Conservation (phyloP, 2,113 vertebrate genomes). For the Stegostoma tigrinum region DNA sequence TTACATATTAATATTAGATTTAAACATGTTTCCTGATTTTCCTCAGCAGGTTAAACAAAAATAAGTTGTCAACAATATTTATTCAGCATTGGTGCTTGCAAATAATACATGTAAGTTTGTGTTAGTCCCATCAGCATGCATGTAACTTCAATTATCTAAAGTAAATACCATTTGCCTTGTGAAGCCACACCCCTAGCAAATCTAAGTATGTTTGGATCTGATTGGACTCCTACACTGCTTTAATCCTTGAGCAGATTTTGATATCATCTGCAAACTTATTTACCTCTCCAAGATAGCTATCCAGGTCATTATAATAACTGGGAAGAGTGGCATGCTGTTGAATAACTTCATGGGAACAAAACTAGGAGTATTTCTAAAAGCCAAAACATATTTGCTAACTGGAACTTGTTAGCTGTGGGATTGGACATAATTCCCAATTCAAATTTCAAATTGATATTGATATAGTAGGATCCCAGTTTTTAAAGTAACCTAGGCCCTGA, state of each 20-base stretch:
- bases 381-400: not conserved
- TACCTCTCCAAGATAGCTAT: not conserved
- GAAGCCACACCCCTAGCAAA: not conserved
- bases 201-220: not conserved
- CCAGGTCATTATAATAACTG: not conserved
- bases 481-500: not conserved
- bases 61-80: not conserved
- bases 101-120: not conserved
- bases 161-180: not conserved
- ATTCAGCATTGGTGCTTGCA: not conserved
- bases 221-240: not conserved
- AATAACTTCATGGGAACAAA: not conserved
- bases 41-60: not conserved
- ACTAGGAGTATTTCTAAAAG: not conserved
- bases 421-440: not conserved
- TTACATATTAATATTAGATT: not conserved
- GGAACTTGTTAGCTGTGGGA: not conserved
- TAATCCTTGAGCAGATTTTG: not conserved
- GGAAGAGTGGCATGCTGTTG: not conserved
- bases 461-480: not conserved
- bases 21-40: not conserved
- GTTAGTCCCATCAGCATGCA: not conserved
- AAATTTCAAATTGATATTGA: not conserved
- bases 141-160: not conserved
- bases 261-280: not conserved